These are phyloP conservation scores for Phrynosoma platyrhinos DNA, from an alignment of 2,113 vertebrate genomes.

Conservation along the genomic window DNA sequence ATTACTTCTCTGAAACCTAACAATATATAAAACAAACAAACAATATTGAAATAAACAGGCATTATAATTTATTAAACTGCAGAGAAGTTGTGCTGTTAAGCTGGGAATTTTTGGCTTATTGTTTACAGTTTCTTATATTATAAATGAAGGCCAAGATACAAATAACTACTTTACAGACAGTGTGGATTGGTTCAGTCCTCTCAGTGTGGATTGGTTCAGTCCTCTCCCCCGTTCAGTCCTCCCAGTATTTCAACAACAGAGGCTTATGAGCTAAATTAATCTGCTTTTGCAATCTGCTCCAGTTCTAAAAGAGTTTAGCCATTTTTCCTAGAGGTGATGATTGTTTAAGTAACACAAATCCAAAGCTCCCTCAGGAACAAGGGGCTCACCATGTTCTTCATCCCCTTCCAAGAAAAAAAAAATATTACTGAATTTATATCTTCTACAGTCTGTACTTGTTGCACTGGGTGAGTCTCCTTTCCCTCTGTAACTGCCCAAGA, in stretches of 20 bases:
- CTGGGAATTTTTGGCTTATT: neutral
- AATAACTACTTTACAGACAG: neutral
- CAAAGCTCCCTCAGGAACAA: neutral
- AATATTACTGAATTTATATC: constrained; percentile 13
- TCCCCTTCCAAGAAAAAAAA: neutral
- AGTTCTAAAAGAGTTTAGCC: neutral
- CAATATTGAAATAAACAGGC: neutral
- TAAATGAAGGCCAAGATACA: neutral
- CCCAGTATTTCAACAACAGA: neutral
- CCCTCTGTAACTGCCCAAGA: constrained; percentile 2
- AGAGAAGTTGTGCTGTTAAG: neutral
- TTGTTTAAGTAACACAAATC: neutral
- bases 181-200: no score
- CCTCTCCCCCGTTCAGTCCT: no score
- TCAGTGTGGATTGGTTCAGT: neutral
- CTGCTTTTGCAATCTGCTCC: neutral
- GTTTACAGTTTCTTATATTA: neutral
- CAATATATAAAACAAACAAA: neutral
- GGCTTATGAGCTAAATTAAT: neutral
- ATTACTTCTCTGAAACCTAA: neutral
- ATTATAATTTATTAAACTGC: neutral
- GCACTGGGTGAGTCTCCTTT: neutral
- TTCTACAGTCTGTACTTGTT: neutral
- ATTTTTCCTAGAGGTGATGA: neutral
- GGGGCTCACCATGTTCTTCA: neutral